Evolutionary conservation across 2,888 invertebrate genomes (phyloP).

Genomic region (Argynnis bischoffii): DNA sequence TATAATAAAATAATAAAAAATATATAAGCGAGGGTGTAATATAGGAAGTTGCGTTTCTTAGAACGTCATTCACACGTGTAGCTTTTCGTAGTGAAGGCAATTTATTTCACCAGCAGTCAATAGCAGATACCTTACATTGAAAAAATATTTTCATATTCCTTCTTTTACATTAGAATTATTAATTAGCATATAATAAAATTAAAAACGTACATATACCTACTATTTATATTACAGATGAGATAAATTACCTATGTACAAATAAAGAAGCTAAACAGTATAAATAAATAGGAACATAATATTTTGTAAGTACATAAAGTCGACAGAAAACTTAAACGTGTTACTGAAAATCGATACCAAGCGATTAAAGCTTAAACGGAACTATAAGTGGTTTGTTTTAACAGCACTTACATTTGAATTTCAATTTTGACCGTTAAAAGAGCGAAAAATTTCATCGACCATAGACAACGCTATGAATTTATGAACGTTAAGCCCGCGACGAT

Average conservation of each 20-base stretch:
- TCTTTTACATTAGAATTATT: too few relatives aligned
- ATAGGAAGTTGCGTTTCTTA: background rate
- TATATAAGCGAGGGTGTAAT: background rate
- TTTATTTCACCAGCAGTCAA: background rate
- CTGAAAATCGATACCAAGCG: background rate
- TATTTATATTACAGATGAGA: too few relatives aligned
- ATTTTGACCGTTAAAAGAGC: constrained; percentile 9
- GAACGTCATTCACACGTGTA: constrained; percentile 8
- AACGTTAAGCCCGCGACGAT: background rate
- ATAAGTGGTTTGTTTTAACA: constrained; percentile 12
- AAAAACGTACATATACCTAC: too few relatives aligned
- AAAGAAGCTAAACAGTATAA: too few relatives aligned
- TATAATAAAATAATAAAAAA: too few relatives aligned
- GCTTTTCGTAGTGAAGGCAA: background rate
- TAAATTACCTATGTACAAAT: too few relatives aligned
- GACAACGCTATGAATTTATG: constrained; percentile 12
- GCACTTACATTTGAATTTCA: constrained; percentile 12
- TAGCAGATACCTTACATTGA: background rate
- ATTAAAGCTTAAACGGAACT: constrained; percentile 7
- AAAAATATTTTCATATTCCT: background rate
- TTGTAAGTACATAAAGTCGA: background rate
- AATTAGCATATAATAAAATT: too few relatives aligned
- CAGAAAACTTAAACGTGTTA: background rate
- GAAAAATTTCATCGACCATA: background rate
- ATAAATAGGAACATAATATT: too few relatives aligned